Percentiles rank a stretch among this genome's conserved stretches.
Evolutionary conservation across 2,888 invertebrate genomes (phyloP).

Genomic region (Sthenelais limicola): DNA sequence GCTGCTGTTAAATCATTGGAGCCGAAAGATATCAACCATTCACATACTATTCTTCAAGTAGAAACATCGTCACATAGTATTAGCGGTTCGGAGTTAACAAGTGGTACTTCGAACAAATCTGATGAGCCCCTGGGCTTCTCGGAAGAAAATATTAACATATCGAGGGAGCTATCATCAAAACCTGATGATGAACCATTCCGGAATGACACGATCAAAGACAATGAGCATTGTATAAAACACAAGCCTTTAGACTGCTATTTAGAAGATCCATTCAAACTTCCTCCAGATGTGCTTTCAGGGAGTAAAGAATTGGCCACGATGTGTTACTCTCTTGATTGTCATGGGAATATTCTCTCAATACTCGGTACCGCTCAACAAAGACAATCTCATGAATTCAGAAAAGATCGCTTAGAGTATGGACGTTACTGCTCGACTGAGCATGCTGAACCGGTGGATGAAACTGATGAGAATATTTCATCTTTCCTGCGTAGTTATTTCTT

Average conservation of each 20-base stretch:
- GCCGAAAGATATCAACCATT: not conserved
- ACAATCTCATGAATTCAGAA: conserved; percentile 5
- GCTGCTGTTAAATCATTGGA: not conserved
- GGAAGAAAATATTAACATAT: too few species aligned
- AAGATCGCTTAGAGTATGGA: too few species aligned
- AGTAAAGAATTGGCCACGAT: not conserved
- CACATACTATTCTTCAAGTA: too few species aligned
- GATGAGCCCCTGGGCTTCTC: not conserved
- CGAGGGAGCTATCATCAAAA: not conserved
- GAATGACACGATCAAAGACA: too few species aligned
- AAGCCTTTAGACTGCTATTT: too few species aligned
- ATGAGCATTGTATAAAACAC: too few species aligned
- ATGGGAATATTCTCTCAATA: not conserved
- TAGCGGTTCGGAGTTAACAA: too few species aligned
- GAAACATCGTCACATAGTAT: too few species aligned
- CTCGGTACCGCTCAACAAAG: not conserved
- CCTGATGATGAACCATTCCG: not conserved
- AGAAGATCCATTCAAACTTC: conserved; percentile 11
- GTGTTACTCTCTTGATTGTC: conserved; percentile 7
- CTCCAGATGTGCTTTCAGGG: not conserved
- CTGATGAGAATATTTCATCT: not conserved
- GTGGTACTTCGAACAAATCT: too few species aligned
- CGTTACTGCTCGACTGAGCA: too few species aligned
- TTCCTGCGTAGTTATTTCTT: conserved; percentile 5
- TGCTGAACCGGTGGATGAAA: not conserved